phyloP scores from a whole-genome alignment of 1,140 invertebrate species.

The Manduca sexta region DNA sequence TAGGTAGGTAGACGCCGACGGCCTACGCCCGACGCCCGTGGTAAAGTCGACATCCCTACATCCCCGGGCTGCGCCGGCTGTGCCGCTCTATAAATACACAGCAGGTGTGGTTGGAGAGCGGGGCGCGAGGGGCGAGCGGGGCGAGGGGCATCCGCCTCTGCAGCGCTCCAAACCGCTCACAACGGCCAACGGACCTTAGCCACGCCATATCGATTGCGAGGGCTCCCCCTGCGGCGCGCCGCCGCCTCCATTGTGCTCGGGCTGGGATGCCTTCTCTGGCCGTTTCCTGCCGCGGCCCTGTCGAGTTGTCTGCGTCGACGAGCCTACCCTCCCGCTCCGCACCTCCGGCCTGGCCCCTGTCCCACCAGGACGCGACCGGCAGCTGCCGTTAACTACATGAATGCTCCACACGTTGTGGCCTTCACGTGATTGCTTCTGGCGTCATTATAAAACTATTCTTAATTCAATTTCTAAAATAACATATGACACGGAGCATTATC shows the following conservation, averaged over 20 bases:
- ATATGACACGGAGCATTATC: no score
- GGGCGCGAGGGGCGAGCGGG: slow-evolving; percentile 39
- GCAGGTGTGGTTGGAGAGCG: slow-evolving; percentile 58
- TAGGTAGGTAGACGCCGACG: slow-evolving; percentile 34
- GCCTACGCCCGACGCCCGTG: slow-evolving; percentile 43
- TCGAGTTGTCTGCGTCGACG: slow-evolving; percentile 42
- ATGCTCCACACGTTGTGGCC: no score
- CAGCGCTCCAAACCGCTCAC: slow-evolving; percentile 62
- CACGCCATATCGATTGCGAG: slow-evolving; percentile 71
- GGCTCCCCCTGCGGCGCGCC: slow-evolving; percentile 67
- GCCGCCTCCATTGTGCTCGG: slow-evolving; percentile 57
- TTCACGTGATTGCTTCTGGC: slow-evolving; percentile 8
- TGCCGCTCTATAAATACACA: slow-evolving; percentile 68
- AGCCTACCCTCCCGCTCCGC: slow-evolving; percentile 23
- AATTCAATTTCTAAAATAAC: no score
- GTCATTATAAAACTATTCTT: no score
- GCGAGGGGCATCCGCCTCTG: slow-evolving; percentile 60
- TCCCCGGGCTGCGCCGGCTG: slow-evolving; percentile 52
- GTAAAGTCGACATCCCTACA: slow-evolving; percentile 52
- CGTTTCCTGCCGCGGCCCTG: slow-evolving; percentile 53
- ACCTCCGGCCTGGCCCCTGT: slow-evolving; percentile 20
- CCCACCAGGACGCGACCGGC: slow-evolving; percentile 48
- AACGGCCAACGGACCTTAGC: slow-evolving; percentile 70
- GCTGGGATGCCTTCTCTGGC: slow-evolving; percentile 61
- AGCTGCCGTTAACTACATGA: slow-evolving; percentile 35